Base-by-base conservation (phyloP, 1,140 invertebrate genomes). In the Apis florea region DNA sequence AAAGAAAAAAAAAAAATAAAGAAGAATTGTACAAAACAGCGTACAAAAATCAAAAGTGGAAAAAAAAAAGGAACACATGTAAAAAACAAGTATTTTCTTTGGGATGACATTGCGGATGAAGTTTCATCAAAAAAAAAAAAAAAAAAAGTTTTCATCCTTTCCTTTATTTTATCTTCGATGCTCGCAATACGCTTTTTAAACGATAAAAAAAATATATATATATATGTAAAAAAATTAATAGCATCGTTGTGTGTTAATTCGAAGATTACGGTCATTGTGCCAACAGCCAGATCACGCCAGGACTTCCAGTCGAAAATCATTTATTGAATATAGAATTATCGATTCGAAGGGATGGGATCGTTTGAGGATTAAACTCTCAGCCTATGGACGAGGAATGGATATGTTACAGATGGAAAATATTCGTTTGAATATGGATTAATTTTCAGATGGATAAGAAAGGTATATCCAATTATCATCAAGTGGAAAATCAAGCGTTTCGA, bases 191-290 rank as follows among this genome's bases (percentile, higher is more conserved):
- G 19, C 11, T 21, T 47, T 11, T 8, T 13, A 15, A 12, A 26
- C 51, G 15, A 31, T 26, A 51, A 15, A 21, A n/a, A 17, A 66
- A 17, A 26, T 11, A 40, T 6, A 40, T 40, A 49, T 21, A 21
- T 12, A 21, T 21, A 26, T 1, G 19, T 12, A 12, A 21, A 19
- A 66, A 67, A 54, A 26, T 19, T 1, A 17, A 15, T 21, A 10
- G 0, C 11, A 10, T 49, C n/a, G n/a, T 59, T 24, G 1, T 10
- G 10, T 19, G 10, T 15, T 9, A 40, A n/a, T 68, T 64, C 70
- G 59, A 54, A 66, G 70, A 74, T 80, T 74, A 74, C 70, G 54
- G 61, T 75, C 71, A 75, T 80, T 75, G 71, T 67, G 79, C 69
- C 63, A 63, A 53, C 59, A 24, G 61, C 24, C 58, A 51, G 53